Conservation (phyloP, 92 coral and sea anemone species). For the Meandrina meandrites region DNA sequence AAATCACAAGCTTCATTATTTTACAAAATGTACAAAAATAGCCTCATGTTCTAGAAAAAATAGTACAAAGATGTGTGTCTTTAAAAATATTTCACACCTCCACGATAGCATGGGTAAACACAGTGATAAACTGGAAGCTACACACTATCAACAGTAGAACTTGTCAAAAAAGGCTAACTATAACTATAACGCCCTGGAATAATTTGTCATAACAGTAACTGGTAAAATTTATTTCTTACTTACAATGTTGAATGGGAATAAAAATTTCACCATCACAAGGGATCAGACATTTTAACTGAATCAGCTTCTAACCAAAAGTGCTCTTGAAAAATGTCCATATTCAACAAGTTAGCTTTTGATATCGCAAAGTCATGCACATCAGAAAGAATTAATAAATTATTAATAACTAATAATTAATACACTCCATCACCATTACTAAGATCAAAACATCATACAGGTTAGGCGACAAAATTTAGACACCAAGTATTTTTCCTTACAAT, state of each 20-base stretch:
- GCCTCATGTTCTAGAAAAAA: slow-evolving; percentile 5
- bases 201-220: background rate
- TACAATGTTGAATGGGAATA: background rate
- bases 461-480: background rate
- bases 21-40: slow-evolving; percentile 38
- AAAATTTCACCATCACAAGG: background rate
- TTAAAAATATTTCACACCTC: slow-evolving; percentile 1
- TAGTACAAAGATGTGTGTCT: slow-evolving; percentile 11
- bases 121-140: background rate
- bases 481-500: background rate
- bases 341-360: background rate
- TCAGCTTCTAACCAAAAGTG: background rate
- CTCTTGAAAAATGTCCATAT: background rate
- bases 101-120: background rate
- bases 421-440: background rate
- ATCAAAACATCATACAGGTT: background rate
- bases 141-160: background rate
- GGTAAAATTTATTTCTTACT: background rate
- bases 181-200: background rate
- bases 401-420: background rate
- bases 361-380: background rate
- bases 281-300: background rate
- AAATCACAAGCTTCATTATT: slow-evolving; percentile 10
- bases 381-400: background rate
- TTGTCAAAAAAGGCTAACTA: background rate